phyloP scores from a whole-genome alignment of 2,797 vertebrate species.

The Argya squamiceps region DNA sequence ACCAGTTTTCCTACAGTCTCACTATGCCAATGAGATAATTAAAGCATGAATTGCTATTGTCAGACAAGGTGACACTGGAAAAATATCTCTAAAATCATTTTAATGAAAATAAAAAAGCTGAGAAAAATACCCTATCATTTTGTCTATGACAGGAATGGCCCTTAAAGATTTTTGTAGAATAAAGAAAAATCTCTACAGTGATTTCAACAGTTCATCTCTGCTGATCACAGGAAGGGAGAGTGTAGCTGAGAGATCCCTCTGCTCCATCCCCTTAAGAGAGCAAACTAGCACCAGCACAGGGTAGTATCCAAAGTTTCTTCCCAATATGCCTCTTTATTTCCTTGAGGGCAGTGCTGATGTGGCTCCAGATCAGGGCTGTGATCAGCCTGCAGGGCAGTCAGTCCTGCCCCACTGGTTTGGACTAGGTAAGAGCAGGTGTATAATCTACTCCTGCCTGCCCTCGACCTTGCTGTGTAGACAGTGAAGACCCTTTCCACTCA shows the following conservation, averaged over 20 bases:
- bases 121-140: background rate
- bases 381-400: background rate
- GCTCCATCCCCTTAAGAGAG: background rate
- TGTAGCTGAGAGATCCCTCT: fast-evolving
- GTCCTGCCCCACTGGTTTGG: background rate
- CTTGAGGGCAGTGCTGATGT: background rate
- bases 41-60: background rate
- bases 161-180: background rate
- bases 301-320: background rate
- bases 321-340: background rate
- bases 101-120: background rate
- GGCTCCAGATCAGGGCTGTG: background rate
- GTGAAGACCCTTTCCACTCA: background rate
- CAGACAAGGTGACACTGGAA: background rate
- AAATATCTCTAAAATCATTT: background rate
- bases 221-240: background rate
- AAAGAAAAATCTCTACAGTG: background rate
- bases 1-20: background rate
- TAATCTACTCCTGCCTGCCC: background rate
- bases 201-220: background rate
- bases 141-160: background rate
- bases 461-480: background rate
- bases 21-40: background rate
- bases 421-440: background rate
- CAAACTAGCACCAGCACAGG: background rate